These are phyloP conservation scores for Andrena bucephala DNA, from an alignment of 2,888 invertebrate species.

Conservation along the genomic window DNA sequence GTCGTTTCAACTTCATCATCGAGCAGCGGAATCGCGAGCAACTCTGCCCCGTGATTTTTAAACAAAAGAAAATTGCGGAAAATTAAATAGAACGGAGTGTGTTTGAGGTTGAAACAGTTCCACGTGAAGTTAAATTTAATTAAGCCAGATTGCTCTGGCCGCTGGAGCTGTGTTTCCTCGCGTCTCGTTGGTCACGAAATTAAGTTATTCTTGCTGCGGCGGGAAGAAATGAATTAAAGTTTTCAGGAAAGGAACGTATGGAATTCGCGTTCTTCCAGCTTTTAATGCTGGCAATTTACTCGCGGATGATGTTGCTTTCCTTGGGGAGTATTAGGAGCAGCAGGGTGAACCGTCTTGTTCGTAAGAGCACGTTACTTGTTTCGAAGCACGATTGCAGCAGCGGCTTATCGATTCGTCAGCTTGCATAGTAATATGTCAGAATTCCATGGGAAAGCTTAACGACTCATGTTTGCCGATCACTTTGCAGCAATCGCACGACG, in stretches of 20 bases:
- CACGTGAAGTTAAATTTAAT: background rate
- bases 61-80: background rate
- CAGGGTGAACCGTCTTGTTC: background rate
- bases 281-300: background rate
- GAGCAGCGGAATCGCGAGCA: background rate
- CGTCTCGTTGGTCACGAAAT: background rate
- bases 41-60: too few relatives aligned
- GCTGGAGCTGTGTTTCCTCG: background rate
- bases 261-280: background rate
- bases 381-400: background rate
- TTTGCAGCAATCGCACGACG: constrained; percentile 83
- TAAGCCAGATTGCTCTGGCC: background rate
- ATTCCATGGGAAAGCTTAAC: background rate
- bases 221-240: background rate
- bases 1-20: background rate
- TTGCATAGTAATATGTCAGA: background rate
- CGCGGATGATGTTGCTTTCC: background rate
- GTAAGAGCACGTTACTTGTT: background rate
- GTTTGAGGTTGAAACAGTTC: background rate
- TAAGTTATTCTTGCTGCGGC: background rate
- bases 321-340: background rate
- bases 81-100: background rate
- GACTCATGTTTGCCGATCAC: constrained; percentile 45
- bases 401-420: background rate
- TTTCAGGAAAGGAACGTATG: background rate